Percentiles rank a stretch among this genome's conserved stretches.
Conservation (phyloP, 2,113 vertebrate species). For the Pituophis catenifer region DNA sequence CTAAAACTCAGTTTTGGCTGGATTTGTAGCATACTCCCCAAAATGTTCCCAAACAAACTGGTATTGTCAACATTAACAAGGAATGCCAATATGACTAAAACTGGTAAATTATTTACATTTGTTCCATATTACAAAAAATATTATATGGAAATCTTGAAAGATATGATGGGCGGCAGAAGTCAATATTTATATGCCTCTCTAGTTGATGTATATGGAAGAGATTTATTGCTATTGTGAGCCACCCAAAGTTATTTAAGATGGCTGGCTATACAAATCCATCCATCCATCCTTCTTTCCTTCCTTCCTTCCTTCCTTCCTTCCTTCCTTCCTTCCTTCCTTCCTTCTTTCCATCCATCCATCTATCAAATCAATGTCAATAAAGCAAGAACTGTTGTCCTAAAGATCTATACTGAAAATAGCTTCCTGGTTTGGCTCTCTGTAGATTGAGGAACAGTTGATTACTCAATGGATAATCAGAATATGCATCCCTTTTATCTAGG, state of each 20-base stretch:
- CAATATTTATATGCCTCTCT: no score
- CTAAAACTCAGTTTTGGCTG: not conserved
- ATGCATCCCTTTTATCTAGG: not conserved
- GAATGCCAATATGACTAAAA: not conserved
- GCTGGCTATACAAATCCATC: not conserved
- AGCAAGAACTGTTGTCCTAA: not conserved
- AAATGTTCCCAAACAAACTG: not conserved
- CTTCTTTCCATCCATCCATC: no score
- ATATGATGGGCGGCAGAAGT: no score
- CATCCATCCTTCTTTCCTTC: not conserved
- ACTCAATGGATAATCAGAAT: not conserved
- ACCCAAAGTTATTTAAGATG: not conserved
- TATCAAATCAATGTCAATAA: not conserved
- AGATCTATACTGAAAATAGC: not conserved
- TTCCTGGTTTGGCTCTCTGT: not conserved
- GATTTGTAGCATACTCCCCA: not conserved
- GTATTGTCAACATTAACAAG: not conserved
- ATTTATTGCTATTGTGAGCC: not conserved
- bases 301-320: no score
- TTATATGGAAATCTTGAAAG: no score
- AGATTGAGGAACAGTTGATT: not conserved
- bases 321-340: not conserved
- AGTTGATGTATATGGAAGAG: no score
- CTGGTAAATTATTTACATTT: not conserved
- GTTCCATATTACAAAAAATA: not conserved